Evolutionary conservation across 2,888 invertebrate genomes (phyloP).

Genomic region (Gastrophysa polygoni): DNA sequence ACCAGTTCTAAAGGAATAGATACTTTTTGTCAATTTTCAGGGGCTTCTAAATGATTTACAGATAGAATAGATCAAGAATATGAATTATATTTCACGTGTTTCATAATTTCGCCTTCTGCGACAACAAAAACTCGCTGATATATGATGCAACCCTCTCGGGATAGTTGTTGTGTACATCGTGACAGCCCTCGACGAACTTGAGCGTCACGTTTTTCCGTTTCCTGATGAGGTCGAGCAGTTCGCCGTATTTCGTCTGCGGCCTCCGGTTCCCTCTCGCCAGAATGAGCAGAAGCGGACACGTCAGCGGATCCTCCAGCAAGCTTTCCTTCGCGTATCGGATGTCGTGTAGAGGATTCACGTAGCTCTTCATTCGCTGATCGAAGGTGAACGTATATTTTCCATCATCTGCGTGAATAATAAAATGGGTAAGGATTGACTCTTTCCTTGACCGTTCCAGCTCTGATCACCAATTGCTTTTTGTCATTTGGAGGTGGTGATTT

Average conservation of each 20-base stretch:
- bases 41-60: too few relatives aligned
- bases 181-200: slow-evolving; percentile 61
- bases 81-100: too few relatives aligned
- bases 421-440: neutral
- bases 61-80: too few relatives aligned
- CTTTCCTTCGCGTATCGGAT: slow-evolving; percentile 48
- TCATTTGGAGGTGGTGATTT: too few relatives aligned
- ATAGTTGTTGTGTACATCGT: slow-evolving; percentile 67
- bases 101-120: slow-evolving; percentile 44
- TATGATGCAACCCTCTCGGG: slow-evolving; percentile 61
- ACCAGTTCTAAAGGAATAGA: too few relatives aligned
- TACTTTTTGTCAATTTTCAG: too few relatives aligned
- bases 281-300: slow-evolving; percentile 55
- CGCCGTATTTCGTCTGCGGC: slow-evolving; percentile 38
- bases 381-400: slow-evolving; percentile 62
- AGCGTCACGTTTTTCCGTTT: slow-evolving; percentile 44
- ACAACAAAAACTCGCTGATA: slow-evolving; percentile 46
- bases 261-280: slow-evolving; percentile 38
- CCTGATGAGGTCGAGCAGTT: slow-evolving; percentile 40
- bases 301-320: slow-evolving; percentile 47
- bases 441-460: too few relatives aligned
- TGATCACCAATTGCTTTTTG: too few relatives aligned
- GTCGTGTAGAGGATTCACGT: slow-evolving; percentile 53
- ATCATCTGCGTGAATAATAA: slow-evolving; percentile 36
- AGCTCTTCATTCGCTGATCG: slow-evolving; percentile 61